These are phyloP conservation scores for Leuciscus idus DNA, from an alignment of 2,113 vertebrate species.

Conservation along the genomic window DNA sequence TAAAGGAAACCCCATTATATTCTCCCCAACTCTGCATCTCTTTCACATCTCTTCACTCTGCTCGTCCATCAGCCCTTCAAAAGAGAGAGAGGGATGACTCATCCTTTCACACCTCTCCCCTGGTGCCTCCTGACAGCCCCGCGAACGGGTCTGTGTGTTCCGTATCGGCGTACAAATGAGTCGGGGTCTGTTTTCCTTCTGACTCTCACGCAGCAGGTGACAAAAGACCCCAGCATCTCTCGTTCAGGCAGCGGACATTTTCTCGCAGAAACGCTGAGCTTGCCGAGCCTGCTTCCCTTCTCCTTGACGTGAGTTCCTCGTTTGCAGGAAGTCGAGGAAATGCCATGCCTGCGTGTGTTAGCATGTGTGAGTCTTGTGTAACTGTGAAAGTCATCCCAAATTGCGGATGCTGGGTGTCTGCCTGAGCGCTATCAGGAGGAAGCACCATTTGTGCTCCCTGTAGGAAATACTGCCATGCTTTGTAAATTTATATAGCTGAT, in stretches of 20 bases:
- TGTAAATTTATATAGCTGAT: neutral
- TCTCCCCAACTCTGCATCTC: constrained; percentile 6
- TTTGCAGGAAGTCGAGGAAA: constrained; percentile 14
- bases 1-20: constrained; percentile 51
- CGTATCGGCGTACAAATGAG: constrained; percentile 15
- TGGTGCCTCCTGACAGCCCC: constrained; percentile 35
- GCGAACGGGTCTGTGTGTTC: neutral
- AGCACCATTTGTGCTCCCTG: constrained; percentile 38
- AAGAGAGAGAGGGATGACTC: constrained; percentile 49
- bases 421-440: constrained; percentile 54
- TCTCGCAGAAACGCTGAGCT: constrained; percentile 30
- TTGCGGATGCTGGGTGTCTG: constrained; percentile 36
- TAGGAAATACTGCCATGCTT: constrained; percentile 39
- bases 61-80: constrained; percentile 11
- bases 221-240: constrained; percentile 22
- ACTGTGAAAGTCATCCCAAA: neutral
- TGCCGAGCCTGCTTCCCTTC: neutral
- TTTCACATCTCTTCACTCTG: constrained; percentile 32
- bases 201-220: neutral
- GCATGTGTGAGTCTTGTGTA: constrained; percentile 14
- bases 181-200: constrained; percentile 5
- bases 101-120: constrained; percentile 52
- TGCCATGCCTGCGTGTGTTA: neutral
- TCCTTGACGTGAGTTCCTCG: neutral
- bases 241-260: constrained; percentile 22